These are phyloP conservation scores for Elanus axillaris DNA, from an alignment of 2,113 vertebrate species.

Conservation along the genomic window DNA sequence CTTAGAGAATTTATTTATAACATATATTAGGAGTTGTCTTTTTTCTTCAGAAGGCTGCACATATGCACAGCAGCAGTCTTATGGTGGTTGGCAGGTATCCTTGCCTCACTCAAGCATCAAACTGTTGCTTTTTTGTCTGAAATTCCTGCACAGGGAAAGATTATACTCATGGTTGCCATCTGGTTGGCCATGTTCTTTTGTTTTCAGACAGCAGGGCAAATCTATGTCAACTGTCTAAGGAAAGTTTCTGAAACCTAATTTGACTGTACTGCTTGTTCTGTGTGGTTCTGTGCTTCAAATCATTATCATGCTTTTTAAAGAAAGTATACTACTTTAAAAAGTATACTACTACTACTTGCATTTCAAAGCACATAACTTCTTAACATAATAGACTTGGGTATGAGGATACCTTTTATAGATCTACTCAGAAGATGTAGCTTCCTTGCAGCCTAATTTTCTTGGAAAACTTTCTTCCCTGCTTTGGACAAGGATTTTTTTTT, in stretches of 20 bases:
- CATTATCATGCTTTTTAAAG: background rate
- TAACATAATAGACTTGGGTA: background rate
- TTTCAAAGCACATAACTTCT: background rate
- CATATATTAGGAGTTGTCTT: conserved; percentile 12
- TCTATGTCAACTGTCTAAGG: background rate
- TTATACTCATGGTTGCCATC: background rate
- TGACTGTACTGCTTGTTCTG: background rate
- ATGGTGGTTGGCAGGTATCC: conserved; percentile 45
- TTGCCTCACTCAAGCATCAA: background rate
- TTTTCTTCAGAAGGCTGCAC: conserved; percentile 20
- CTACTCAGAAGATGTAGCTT: background rate
- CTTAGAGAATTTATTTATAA: conserved; percentile 44
- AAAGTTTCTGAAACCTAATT: background rate
- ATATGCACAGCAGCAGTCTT: conserved; percentile 38
- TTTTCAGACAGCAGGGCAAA: background rate
- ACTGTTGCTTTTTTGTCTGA: background rate
- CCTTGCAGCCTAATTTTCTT: background rate
- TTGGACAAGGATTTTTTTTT: background rate
- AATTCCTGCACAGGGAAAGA: background rate
- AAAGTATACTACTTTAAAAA: background rate
- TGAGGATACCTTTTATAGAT: background rate
- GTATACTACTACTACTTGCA: background rate
- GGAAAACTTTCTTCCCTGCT: background rate
- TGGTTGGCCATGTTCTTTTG: background rate
- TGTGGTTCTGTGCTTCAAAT: background rate